phyloP scores from a whole-genome alignment of 1,140 invertebrate species.

The Sogatella furcifera region DNA sequence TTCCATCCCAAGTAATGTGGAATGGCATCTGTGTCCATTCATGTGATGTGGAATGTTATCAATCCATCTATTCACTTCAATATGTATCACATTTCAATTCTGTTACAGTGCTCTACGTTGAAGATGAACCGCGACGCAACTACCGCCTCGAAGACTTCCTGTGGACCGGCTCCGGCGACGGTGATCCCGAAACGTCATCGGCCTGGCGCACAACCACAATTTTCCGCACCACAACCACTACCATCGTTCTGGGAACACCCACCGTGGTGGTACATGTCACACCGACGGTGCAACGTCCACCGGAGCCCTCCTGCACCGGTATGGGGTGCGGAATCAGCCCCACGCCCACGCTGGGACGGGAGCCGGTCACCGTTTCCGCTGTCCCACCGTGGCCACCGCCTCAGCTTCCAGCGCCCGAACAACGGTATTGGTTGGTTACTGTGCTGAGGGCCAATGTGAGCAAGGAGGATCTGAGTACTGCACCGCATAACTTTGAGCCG shows the following conservation, averaged over 20 bases:
- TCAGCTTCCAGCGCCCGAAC: constrained; percentile 29
- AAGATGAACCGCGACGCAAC: constrained; percentile 33
- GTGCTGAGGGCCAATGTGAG: constrained; percentile 38
- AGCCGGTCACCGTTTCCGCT: constrained; percentile 32
- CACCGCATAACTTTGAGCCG: constrained; percentile 33
- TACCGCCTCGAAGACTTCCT: constrained; percentile 70
- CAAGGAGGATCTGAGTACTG: constrained; percentile 19
- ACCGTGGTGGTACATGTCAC: background rate
- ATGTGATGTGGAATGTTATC: too few relatives aligned
- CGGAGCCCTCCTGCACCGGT: constrained; percentile 12
- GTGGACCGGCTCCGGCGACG: constrained; percentile 74
- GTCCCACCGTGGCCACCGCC: constrained; percentile 37
- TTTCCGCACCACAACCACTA: constrained; percentile 41
- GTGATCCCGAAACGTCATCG: constrained; percentile 31
- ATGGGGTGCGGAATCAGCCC: constrained; percentile 19
- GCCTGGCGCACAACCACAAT: constrained; percentile 28
- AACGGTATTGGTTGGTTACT: constrained; percentile 66
- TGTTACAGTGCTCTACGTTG: constrained; percentile 9
- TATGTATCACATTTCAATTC: background rate
- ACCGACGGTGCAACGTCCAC: background rate
- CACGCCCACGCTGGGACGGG: constrained; percentile 31
- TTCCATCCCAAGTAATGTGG: too few relatives aligned
- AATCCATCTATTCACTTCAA: too few relatives aligned
- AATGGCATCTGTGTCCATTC: too few relatives aligned
- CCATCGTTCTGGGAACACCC: background rate